A percentile compares a stretch with the other conserved stretches of the same genome.
phyloP scores from a whole-genome alignment of 2,797 vertebrate genomes.

The Brachyrhaphis roseni region DNA sequence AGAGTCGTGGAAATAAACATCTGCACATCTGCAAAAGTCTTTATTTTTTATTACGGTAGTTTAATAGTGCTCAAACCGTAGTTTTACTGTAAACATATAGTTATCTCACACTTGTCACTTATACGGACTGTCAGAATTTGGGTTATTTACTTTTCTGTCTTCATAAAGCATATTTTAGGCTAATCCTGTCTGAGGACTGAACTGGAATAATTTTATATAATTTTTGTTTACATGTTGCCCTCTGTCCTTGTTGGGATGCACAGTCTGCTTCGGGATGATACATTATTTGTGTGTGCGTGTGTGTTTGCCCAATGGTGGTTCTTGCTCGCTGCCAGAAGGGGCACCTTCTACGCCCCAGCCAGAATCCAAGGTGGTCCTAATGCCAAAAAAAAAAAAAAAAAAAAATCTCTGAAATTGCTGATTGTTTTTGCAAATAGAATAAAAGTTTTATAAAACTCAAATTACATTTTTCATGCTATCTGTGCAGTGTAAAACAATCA shows the following conservation, averaged over 20 bases:
- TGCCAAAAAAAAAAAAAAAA: not conserved
- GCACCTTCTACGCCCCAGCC: not conserved
- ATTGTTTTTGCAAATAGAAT: not conserved
- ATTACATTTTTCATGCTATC: not conserved
- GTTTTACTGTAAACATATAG: not conserved
- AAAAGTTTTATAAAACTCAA: not conserved
- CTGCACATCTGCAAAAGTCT: constrained; percentile 22
- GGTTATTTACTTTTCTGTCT: not conserved
- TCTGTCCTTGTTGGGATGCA: not conserved
- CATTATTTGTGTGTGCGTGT: not conserved
- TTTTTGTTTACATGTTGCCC: not conserved
- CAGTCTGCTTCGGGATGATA: not conserved
- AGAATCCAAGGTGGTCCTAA: not conserved
- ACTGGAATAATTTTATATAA: not conserved
- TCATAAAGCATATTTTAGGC: not conserved
- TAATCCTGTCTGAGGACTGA: not conserved
- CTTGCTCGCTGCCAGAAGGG: not conserved
- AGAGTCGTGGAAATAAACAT: constrained; percentile 55
- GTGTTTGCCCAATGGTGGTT: not conserved
- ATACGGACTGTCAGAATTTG: not conserved
- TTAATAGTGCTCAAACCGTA: not conserved
- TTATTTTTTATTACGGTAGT: not conserved
- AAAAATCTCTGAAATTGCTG: not conserved
- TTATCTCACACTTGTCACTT: not conserved
- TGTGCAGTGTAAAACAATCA: not conserved